Evolutionary conservation across 1,140 invertebrate genomes (phyloP).

Genomic region (Archivesica marissinica): DNA sequence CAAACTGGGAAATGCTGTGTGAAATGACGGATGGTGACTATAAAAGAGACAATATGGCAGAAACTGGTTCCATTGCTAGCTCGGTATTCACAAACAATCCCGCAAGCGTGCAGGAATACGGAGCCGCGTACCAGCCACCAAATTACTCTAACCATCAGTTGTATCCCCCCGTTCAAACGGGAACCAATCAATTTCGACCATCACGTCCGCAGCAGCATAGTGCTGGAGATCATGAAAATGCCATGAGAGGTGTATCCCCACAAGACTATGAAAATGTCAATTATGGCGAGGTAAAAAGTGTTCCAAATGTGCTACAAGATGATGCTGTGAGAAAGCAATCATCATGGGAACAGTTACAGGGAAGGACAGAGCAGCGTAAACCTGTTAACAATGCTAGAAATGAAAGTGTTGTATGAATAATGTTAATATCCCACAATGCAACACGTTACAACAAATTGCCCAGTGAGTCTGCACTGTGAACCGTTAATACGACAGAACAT

Average conservation of each 20-base stretch:
- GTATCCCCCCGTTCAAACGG: background rate
- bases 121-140: background rate
- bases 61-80: conserved; percentile 67
- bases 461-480: too few species aligned
- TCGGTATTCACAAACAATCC: conserved; percentile 72
- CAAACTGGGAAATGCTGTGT: conserved; percentile 71
- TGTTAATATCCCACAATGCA: too few species aligned
- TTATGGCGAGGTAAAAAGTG: background rate
- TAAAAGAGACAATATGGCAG: conserved; percentile 51
- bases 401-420: conserved; percentile 42
- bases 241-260: background rate
- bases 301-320: background rate
- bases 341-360: conserved; percentile 54
- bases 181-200: background rate
- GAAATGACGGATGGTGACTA: conserved; percentile 65
- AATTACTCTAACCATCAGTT: conserved; percentile 23
- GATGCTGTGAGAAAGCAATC: conserved; percentile 34
- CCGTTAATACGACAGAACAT: too few species aligned
- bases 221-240: conserved; percentile 21
- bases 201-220: background rate
- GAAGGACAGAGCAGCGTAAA: conserved; percentile 50
- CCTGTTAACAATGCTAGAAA: conserved; percentile 27
- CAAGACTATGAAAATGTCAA: conserved; percentile 34
- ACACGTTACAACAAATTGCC: too few species aligned
- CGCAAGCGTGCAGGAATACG: conserved; percentile 32